Base-by-base conservation (phyloP, 1,140 invertebrate genomes). In the Whitmania pigra region DNA sequence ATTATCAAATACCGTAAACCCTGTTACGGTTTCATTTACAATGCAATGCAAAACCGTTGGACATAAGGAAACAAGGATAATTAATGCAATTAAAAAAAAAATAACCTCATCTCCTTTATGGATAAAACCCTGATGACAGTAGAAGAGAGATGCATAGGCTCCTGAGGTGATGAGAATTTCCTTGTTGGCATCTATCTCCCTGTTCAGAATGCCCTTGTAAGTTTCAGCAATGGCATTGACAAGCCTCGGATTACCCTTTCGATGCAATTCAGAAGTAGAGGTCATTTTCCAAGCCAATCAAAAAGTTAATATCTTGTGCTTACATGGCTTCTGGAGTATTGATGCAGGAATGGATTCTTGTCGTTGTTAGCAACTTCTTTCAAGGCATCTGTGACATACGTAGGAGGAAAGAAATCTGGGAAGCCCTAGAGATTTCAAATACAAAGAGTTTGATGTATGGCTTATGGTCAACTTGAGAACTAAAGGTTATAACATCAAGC, bases 101-200 rank as follows among this genome's bases (percentile, higher is more conserved):
- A 76, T 78, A 72, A 85, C 93, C 82, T 98, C 93, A 83, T 88
- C 87, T 25, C 90, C 92, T 66, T 85, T 85, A 76, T 89, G 88
- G 13, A 94, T 87, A 77, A 92, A 87, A 29, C 93, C 93, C 83
- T 89, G 83, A 72, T 98, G 88, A 22, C 89, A 83, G 74, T 87
- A 89, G 75, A 79, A 82, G 63, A 85, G 78, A 7, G 86, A 90
- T 82, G 95, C 92, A 80, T 97, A 98, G 15, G 95, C 96, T 54
- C 96, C 96, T 72, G 85, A 83, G 0, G 92, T 93, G 0, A 97
- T 87, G 13, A 97, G 78, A 67, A 98, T 85, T 83, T 98, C 92
- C 74, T 85, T 89, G 63, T 88, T 83, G 2, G 92, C 86, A 83
- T 97, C 87, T 17, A 99, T 84, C 54, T 88, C 78, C 69, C 87